phyloP scores from a whole-genome alignment of 2,888 invertebrate genomes.

The Sminthurinus aureus region DNA sequence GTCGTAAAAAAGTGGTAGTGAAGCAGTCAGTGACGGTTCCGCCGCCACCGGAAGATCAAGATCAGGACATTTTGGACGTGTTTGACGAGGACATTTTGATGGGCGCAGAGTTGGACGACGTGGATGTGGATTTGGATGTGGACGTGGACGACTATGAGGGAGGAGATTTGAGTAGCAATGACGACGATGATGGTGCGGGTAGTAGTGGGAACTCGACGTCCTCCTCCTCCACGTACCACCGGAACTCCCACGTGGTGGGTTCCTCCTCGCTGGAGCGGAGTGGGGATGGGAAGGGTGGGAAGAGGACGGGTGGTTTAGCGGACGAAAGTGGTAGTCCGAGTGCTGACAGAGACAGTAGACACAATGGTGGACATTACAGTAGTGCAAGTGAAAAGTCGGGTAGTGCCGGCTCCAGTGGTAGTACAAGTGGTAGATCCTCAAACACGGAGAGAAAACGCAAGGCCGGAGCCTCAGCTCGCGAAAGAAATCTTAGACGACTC shows the following conservation, averaged over 20 bases:
- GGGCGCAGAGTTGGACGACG: constrained; percentile 49
- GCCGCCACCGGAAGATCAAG: constrained; percentile 42
- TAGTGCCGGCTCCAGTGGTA: constrained; percentile 42
- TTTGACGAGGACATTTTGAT: constrained; percentile 58
- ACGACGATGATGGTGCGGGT: constrained; percentile 55
- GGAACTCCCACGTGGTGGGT: constrained; percentile 46
- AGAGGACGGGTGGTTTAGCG: constrained; percentile 27
- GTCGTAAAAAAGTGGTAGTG: constrained; percentile 52
- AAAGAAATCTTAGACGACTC: constrained; percentile 82
- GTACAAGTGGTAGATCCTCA: constrained; percentile 24
- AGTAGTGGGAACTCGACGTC: constrained; percentile 53
- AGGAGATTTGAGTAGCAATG: constrained; percentile 46
- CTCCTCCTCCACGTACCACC: constrained; percentile 53
- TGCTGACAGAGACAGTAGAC: background rate
- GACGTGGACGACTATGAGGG: constrained; percentile 57
- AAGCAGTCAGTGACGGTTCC: background rate
- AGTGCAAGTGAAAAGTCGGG: constrained; percentile 58
- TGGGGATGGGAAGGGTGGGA: constrained; percentile 51
- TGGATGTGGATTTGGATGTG: constrained; percentile 51
- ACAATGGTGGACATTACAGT: constrained; percentile 26
- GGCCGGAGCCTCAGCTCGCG: constrained; percentile 80
- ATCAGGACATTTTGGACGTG: constrained; percentile 47
- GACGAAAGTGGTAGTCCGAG: constrained; percentile 13
- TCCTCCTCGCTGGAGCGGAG: constrained; percentile 33
- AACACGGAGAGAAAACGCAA: constrained; percentile 66